Evolutionary conservation across 1,140 invertebrate species (phyloP).

Genomic region (Heterodera carotae): DNA sequence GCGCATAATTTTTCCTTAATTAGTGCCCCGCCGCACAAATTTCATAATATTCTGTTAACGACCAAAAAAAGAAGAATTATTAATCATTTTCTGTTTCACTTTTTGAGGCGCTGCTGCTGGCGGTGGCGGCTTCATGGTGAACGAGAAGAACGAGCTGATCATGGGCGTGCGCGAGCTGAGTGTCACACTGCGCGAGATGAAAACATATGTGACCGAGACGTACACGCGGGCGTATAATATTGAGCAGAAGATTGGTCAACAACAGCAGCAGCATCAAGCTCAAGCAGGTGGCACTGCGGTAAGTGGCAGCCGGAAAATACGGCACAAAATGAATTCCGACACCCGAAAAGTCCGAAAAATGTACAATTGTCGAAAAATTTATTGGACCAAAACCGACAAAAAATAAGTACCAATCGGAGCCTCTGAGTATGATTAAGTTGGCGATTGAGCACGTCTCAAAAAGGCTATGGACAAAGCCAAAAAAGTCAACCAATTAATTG

Average conservation of each 20-base stretch:
- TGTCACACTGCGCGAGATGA: conserved; percentile 60
- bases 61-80: no score
- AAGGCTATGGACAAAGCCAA: no score
- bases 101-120: not conserved
- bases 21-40: no score
- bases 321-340: not conserved
- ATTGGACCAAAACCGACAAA: no score
- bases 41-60: no score
- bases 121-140: conserved; percentile 43
- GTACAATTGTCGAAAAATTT: not conserved
- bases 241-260: conserved; percentile 57
- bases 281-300: conserved; percentile 1
- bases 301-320: not conserved
- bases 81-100: no score
- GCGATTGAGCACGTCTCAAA: no score
- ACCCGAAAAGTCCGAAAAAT: not conserved
- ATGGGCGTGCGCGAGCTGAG: conserved; percentile 58
- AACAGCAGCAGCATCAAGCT: conserved; percentile 35
- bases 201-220: conserved; percentile 65
- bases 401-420: not conserved
- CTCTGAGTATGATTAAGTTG: no score
- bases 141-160: conserved; percentile 64
- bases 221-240: conserved; percentile 64
- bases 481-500: no score
- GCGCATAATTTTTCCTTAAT: no score